These are phyloP conservation scores for Aelia acuminata DNA, from an alignment of 2,888 invertebrate species.

Conservation along the genomic window DNA sequence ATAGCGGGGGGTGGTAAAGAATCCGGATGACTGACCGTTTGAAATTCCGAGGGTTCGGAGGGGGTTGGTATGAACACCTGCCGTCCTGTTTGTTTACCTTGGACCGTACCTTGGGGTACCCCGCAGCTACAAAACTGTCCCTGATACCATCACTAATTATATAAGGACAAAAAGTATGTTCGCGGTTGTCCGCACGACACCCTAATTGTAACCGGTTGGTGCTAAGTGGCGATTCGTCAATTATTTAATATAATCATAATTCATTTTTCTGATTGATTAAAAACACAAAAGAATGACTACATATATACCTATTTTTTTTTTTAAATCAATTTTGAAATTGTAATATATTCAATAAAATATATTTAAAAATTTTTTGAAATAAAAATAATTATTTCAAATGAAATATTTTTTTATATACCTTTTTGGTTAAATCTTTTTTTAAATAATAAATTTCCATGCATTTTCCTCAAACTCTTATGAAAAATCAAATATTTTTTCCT, in stretches of 20 bases:
- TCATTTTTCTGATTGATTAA: neutral
- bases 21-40: slow-evolving; percentile 21
- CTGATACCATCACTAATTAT: slow-evolving; percentile 40
- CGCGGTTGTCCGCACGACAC: neutral
- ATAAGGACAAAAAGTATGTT: slow-evolving; percentile 38
- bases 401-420: neutral
- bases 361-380: too few relatives aligned
- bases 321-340: too few relatives aligned
- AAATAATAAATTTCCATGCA: neutral
- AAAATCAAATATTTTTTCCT: neutral
- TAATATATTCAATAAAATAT: too few relatives aligned
- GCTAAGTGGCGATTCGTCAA: neutral
- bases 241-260: neutral
- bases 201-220: neutral
- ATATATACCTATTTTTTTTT: neutral
- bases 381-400: too few relatives aligned
- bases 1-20: slow-evolving; percentile 32
- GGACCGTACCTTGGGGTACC: slow-evolving; percentile 20
- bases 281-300: neutral
- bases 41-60: slow-evolving; percentile 34
- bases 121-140: neutral
- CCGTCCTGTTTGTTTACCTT: slow-evolving; percentile 37
- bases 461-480: neutral
- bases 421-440: neutral
- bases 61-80: slow-evolving; percentile 16